Base-by-base conservation (phyloP, 2,113 vertebrate genomes). In the Murina feae region DNA sequence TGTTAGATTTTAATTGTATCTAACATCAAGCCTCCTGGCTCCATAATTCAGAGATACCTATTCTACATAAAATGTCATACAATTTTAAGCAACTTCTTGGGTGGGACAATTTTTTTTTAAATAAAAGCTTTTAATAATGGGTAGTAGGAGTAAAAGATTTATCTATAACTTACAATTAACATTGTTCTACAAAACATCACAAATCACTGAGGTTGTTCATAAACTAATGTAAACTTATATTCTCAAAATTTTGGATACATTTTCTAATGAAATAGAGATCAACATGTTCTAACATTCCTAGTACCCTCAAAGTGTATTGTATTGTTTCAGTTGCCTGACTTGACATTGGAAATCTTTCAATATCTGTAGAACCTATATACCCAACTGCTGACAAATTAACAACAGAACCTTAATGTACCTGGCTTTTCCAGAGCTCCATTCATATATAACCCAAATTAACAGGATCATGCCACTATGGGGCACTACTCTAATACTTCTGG, bases 1-100 rank as follows among this genome's bases (percentile, higher is more conserved):
- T 14, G 69, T 71, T 91, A 79, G 96, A 95, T 95, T 9, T 93
- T 81, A 93, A 30, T 84, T 89, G 0, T 13, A 78, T 51, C 16
- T 44, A 82, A 93, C 1, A 14, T 60, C 30, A 53, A 74, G 75
- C n/a, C 3, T 21, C 13, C 0, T 71, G 23, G 39, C 25, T 11
- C 39, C 76, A 39, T 21, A 75, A 28, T 92, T 95, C 20, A 21
- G 32, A 30, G 37, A 12, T 55, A 93, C 1, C 0, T 90, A 71
- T 79, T 10, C 0, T 89, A 30, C 17, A 4, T 78, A 76, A 94
- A 93, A 60, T 83, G 1, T 72, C n/a, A 87, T 9, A 60, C 39
- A 42, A 51, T 17, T 88, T 93, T 79, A 95, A 47, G 53, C 5
- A 85, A 86, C 39, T 90, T 39, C 55, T 28, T 69, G 76, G 44